Base-by-base conservation (phyloP, 2,113 vertebrate genomes). In the Hymenochirus boettgeri region DNA sequence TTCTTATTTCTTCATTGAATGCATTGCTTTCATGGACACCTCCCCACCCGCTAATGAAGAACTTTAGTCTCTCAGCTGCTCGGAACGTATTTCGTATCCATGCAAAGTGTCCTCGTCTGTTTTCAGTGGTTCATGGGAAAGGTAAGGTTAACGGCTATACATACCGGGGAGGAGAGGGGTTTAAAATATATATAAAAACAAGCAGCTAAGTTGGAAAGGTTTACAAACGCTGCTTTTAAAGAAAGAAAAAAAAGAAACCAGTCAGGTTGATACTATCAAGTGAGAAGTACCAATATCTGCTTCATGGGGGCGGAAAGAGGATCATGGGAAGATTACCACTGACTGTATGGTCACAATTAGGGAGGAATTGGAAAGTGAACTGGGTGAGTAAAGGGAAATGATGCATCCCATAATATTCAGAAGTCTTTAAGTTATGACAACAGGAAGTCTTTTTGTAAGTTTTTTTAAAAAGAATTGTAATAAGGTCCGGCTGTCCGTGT, bases 391-490 rank as follows among this genome's bases (percentile, higher is more conserved):
- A 37, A 57, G 22, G 64, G n/a, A 58, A 53, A 29, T 35, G 46
- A 27, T n/a, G 65, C 65, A 60, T 57, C 65, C n/a, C 11, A 18
- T 25, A 17, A 27, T n/a, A 24, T 3, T 39, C 2, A 53, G 65
- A 57, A 69, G 65, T 69, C 65, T 58, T 66, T 27, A 26, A 57
- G 69, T 57, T 65, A 62, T 53, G 52, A 62, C 21, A 56, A 64
- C 47, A 70, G 77, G 72, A 73, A 73, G 75, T 72, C 62, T 75
- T 45, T 18, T 27, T 24, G 4, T 77, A 60, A n/a, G n/a, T n/a
- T n/a, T n/a, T n/a, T 18, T 22, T 48, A 26, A 18, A 75, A 75
- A 63, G 76, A 79, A 72, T 53, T 51, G 51, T 64, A 71, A 75
- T 72, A 46, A 65, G 7, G 58, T 48, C 19, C n/a, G 56, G 69